Base-by-base conservation (phyloP, 2,888 invertebrate species). In the Caenorhabditis japonica region DNA sequence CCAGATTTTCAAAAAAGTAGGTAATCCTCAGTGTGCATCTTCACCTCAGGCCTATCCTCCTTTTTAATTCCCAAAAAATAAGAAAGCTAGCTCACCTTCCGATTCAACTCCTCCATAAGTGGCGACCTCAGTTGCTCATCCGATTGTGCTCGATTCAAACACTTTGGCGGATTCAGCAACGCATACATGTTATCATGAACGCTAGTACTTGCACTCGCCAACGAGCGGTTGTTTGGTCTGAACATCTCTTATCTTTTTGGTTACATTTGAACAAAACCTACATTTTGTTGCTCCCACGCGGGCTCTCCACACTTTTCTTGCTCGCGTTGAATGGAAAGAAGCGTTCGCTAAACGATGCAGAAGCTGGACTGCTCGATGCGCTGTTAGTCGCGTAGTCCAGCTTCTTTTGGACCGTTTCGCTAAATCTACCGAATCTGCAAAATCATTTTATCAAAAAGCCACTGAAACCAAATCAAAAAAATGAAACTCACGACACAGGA, bases 351-450 rank as follows among this genome's bases (percentile, higher is more conserved):
- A 79, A 73, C 19, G 81, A 82, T 12, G 30, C 10, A 10, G 85
- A 83, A 13, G 79, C 79, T 34, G 79, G 79, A 59, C 75, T 75
- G 72, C 79, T 81, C 70, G 77, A 80, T 8, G 83, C 76, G 34
- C 85, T 85, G 47, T 78, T 77, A 27, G 77, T 75, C 27, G 77
- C 75, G 56, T 84, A 77, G 61, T 84, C 83, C n/a, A 81, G 76
- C 66, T 85, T 84, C 41, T 81, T 69, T 56, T 81, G 78, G 73
- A 86, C 84, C 85, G 86, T 84, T 56, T 83, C 81, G 55, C 81
- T 84, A 62, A 84, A 85, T 39, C 81, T 83, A 60, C 53, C 49
- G 59, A 27, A 38, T 12, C 52, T 47, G 23, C 49, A 51, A 46
- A n/a, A n/a, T n/a, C n/a, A n/a, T n/a, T n/a, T n/a, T n/a, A n/a